Evolutionary conservation across 2,113 vertebrate species (phyloP).

Genomic region (Harpagus bidentatus): DNA sequence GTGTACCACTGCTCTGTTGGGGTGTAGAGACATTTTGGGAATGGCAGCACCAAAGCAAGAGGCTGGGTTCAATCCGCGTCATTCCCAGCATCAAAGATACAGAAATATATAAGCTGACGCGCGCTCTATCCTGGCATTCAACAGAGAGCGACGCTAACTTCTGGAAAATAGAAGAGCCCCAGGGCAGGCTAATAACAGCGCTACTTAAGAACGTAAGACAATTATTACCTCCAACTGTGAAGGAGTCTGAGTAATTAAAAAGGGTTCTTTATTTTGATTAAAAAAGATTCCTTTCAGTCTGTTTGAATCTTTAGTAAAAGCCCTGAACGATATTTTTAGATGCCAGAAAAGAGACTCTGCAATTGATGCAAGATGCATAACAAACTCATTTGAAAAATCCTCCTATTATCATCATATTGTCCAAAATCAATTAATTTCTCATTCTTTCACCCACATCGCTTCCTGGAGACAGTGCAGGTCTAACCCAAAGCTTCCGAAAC

Average conservation of each 20-base stretch:
- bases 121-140: conserved; percentile 20
- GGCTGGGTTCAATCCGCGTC: background rate
- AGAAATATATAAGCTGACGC: conserved; percentile 39
- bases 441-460: conserved; percentile 36
- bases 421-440: conserved; percentile 53
- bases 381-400: background rate
- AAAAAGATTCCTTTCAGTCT: conserved; percentile 81
- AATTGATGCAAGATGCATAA: background rate
- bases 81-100: fast-evolving
- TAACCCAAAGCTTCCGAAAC: conserved; percentile 51
- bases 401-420: conserved; percentile 21
- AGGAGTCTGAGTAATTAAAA: conserved; percentile 82
- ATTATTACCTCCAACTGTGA: conserved; percentile 83
- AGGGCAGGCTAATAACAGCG: conserved; percentile 80
- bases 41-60: background rate
- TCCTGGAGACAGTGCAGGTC: conserved; percentile 31
- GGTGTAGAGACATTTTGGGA: background rate
- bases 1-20: background rate
- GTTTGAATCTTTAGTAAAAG: conserved; percentile 78
- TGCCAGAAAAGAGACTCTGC: conserved; percentile 57
- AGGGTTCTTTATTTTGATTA: conserved; percentile 83
- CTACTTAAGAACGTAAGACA: conserved; percentile 78
- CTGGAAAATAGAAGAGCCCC: conserved; percentile 76
- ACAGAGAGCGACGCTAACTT: conserved; percentile 62
- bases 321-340: conserved; percentile 72